Evolutionary conservation across 2,797 vertebrate species (phyloP).

Genomic region (Arremon aurantiirostris): DNA sequence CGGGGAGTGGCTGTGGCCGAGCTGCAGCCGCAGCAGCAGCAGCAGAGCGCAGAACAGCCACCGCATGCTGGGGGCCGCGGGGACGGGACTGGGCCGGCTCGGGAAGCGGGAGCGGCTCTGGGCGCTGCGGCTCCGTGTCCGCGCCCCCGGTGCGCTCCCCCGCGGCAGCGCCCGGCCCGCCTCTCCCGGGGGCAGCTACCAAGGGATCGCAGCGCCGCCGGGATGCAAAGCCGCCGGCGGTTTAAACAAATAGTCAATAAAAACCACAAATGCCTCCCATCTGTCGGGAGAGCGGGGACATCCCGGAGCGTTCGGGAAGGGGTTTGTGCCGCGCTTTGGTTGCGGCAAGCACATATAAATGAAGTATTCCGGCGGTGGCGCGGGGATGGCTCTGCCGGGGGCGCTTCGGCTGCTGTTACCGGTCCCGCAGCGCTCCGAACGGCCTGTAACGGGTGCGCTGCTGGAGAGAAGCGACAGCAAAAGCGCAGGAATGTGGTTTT

Average conservation of each 20-base stretch:
- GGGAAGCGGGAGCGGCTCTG: background rate
- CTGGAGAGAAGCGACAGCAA: background rate
- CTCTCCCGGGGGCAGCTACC: background rate
- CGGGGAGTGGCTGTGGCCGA: background rate
- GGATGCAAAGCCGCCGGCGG: background rate
- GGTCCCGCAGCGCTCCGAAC: background rate
- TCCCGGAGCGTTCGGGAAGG: too few relatives aligned
- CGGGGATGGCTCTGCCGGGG: background rate
- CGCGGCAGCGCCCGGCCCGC: background rate
- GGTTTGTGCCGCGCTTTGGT: background rate
- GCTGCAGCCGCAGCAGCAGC: background rate
- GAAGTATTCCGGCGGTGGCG: rapidly evolving
- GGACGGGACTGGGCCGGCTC: background rate
- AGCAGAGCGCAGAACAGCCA: background rate
- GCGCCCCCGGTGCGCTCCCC: background rate
- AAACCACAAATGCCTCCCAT: rapidly evolving
- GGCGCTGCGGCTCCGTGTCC: background rate
- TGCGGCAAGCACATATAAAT: rapidly evolving
- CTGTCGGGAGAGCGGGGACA: background rate
- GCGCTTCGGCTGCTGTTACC: background rate
- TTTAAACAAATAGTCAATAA: rapidly evolving
- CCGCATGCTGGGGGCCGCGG: background rate
- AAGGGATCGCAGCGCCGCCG: background rate
- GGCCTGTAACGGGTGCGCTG: background rate
- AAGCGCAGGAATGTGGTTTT: background rate